Conservation (phyloP, 2,888 invertebrate genomes). For the Chouioia cunea region DNA sequence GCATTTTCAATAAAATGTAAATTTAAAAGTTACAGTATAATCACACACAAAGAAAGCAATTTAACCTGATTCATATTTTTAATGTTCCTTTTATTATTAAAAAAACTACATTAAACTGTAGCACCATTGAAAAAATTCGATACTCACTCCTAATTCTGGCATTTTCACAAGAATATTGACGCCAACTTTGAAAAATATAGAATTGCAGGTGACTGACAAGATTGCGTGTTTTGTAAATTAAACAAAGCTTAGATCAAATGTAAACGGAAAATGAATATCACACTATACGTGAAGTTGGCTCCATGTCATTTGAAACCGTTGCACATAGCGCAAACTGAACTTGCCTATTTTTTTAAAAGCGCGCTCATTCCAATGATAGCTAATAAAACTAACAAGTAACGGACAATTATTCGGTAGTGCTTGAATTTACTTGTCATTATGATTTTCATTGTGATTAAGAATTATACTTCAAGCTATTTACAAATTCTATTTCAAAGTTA, state of each 20-base stretch:
- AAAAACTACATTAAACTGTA: background rate
- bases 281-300: conserved; percentile 20
- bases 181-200: conserved; percentile 22
- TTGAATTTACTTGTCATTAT: too few relatives aligned
- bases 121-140: background rate
- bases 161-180: conserved; percentile 20
- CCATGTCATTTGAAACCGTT: conserved; percentile 7
- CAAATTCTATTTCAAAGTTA: too few relatives aligned
- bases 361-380: background rate
- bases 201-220: conserved; percentile 25
- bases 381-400: too few relatives aligned
- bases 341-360: background rate
- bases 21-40: background rate
- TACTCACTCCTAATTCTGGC: conserved; percentile 43
- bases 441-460: too few relatives aligned
- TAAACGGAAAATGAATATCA: conserved; percentile 28
- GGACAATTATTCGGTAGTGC: too few relatives aligned
- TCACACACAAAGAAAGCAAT: conserved; percentile 1
- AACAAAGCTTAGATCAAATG: conserved; percentile 32
- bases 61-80: conserved; percentile 24
- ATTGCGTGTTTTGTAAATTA: conserved; percentile 31
- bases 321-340: background rate
- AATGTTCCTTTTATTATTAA: background rate
- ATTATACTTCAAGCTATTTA: too few relatives aligned
- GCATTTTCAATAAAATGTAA: background rate